Conservation (phyloP, 2,113 vertebrate genomes). For the Menidia beryllina region DNA sequence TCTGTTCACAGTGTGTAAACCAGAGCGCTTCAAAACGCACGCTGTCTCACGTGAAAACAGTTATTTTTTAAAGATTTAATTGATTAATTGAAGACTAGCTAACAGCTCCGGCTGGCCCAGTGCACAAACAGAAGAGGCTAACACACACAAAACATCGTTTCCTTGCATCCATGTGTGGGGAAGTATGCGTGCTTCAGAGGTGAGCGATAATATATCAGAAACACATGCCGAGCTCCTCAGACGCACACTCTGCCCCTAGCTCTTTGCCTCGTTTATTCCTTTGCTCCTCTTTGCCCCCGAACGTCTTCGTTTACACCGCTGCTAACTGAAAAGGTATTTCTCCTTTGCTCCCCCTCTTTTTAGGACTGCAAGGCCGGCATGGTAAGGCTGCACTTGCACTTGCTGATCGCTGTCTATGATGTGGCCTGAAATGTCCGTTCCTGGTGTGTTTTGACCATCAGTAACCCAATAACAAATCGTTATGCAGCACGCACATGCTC, state of each 20-base stretch:
- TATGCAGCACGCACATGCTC: conserved; percentile 33
- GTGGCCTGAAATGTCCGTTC: not conserved
- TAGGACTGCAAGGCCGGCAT: conserved; percentile 57
- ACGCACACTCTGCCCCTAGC: not conserved
- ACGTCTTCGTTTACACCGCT: conserved; percentile 29
- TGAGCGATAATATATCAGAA: conserved; percentile 59
- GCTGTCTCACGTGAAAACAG: too few relatives aligned
- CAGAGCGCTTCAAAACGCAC: not conserved
- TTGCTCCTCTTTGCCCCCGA: conserved; percentile 22
- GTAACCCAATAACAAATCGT: conserved; percentile 13
- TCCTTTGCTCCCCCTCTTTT: conserved; percentile 13
- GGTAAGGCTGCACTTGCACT: conserved; percentile 30
- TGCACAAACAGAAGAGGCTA: conserved; percentile 10
- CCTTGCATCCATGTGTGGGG: conserved; percentile 50
- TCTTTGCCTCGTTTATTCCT: conserved; percentile 44
- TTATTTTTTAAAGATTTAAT: too few relatives aligned
- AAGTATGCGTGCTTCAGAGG: conserved; percentile 62
- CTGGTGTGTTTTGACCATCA: conserved; percentile 22
- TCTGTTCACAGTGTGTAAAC: not conserved
- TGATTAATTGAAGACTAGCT: not conserved
- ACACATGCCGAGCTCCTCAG: conserved; percentile 51
- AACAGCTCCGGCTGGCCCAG: conserved; percentile 11
- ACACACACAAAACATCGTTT: conserved; percentile 22
- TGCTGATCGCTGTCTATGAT: conserved; percentile 1
- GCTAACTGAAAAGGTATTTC: conserved; percentile 29